Conservation (phyloP, 2,113 vertebrate genomes). For the Scomber japonicus region DNA sequence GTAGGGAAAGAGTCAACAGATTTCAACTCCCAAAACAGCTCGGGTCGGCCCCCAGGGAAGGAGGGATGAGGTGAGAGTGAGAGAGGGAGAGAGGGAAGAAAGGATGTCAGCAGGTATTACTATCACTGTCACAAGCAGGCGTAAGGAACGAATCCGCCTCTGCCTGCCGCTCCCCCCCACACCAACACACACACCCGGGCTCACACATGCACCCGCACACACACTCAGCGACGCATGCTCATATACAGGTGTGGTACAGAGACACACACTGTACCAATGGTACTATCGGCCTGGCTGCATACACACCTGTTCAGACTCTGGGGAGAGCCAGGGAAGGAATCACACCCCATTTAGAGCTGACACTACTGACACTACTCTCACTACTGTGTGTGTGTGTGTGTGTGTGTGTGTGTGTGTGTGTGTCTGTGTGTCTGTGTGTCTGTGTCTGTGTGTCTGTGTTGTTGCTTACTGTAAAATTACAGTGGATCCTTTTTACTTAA, state of each 20-base stretch:
- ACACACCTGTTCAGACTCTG: slow-evolving; percentile 48
- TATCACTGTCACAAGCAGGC: slow-evolving; percentile 80
- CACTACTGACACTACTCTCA: slow-evolving; percentile 17
- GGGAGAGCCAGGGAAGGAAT: slow-evolving; percentile 61
- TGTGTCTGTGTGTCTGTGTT: neutral
- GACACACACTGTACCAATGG: slow-evolving; percentile 23
- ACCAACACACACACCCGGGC: slow-evolving; percentile 2
- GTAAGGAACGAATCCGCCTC: slow-evolving; percentile 46
- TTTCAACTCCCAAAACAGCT: slow-evolving; percentile 81
- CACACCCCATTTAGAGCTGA: slow-evolving; percentile 48
- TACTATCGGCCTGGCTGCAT: slow-evolving; percentile 17
- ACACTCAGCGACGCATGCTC: slow-evolving; percentile 21
- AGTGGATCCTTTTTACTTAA: slow-evolving; percentile 5
- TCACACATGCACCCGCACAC: neutral
- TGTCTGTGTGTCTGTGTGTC: slow-evolving; percentile 20
- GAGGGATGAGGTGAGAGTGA: slow-evolving; percentile 72
- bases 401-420: slow-evolving; percentile 36
- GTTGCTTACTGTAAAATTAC: slow-evolving; percentile 5
- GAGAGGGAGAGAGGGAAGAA: slow-evolving; percentile 67
- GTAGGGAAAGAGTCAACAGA: slow-evolving; percentile 83
- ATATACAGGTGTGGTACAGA: slow-evolving; percentile 56
- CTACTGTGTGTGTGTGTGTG: neutral
- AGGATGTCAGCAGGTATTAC: slow-evolving; percentile 83
- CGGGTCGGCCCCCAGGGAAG: slow-evolving; percentile 72
- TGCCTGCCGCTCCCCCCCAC: neutral